phyloP scores from a whole-genome alignment of 2,888 invertebrate species.

The Merodon equestris region DNA sequence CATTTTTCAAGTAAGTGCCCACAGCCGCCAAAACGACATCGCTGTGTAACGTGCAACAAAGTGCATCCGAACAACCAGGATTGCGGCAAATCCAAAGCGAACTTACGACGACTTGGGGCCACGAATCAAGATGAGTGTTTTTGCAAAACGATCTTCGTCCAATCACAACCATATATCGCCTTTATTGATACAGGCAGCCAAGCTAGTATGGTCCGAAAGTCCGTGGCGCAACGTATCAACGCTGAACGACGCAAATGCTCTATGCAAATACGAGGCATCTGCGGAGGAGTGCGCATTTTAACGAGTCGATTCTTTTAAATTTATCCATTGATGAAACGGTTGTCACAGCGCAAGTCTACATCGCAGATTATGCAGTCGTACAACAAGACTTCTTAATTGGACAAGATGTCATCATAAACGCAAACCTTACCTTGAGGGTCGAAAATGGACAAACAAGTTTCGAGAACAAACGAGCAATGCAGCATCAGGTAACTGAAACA shows the following conservation, averaged over 20 bases:
- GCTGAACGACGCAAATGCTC: no score
- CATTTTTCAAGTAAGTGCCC: conserved; percentile 23
- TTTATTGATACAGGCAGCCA: conserved; percentile 50
- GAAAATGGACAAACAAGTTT: conserved; percentile 14
- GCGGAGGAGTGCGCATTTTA: conserved; percentile 38
- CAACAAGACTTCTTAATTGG: conserved; percentile 30
- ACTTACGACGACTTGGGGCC: conserved; percentile 24
- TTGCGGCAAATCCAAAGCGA: conserved; percentile 33
- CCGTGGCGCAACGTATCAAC: conserved; percentile 32
- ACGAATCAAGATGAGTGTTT: conserved; percentile 23
- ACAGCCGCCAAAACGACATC: conserved; percentile 30
- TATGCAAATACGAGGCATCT: conserved; percentile 41
- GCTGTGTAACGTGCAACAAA: conserved; percentile 35
- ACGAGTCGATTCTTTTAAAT: conserved; percentile 30
- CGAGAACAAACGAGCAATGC: conserved; percentile 3
- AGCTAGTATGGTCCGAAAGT: no score
- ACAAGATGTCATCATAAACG: conserved; percentile 29
- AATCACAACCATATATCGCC: conserved; percentile 23
- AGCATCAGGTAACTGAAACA: no score
- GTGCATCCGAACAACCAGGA: conserved; percentile 34
- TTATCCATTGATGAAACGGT: conserved; percentile 21
- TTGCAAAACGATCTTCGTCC: conserved; percentile 16
- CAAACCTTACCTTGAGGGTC: conserved; percentile 22
- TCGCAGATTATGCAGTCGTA: conserved; percentile 32
- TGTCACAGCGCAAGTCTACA: conserved; percentile 31